Evolutionary conservation across 2,797 vertebrate species (phyloP).

Genomic region (Cyprinella venusta): DNA sequence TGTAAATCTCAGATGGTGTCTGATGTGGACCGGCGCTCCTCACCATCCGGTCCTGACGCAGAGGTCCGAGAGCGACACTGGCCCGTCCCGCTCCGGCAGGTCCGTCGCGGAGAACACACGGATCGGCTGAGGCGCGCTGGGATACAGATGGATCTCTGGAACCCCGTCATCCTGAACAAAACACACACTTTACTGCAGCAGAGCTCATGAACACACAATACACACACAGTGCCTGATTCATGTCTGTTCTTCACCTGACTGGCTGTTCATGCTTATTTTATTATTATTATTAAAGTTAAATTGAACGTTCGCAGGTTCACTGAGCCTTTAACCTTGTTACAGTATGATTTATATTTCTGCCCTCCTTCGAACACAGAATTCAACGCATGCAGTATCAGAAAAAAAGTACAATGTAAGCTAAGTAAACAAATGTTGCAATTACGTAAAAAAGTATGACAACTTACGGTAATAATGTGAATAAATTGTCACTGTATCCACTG

Average conservation of each 20-base stretch:
- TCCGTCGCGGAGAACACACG: slow-evolving; percentile 69
- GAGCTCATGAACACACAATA: neutral
- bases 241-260: neutral
- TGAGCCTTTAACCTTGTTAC: too few species aligned
- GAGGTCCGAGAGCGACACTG: slow-evolving; percentile 70
- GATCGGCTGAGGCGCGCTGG: slow-evolving; percentile 56
- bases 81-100: slow-evolving; percentile 72
- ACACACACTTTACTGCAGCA: neutral
- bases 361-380: too few species aligned
- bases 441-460: too few species aligned
- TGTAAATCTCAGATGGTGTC: too few species aligned
- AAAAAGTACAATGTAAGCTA: too few species aligned
- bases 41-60: slow-evolving; percentile 82
- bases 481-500: too few species aligned
- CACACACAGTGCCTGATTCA: neutral
- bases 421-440: too few species aligned
- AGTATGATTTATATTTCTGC: neutral
- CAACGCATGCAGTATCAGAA: too few species aligned
- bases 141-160: slow-evolving; percentile 79
- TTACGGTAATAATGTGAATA: too few species aligned
- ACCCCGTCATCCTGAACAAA: slow-evolving; percentile 74
- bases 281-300: too few species aligned
- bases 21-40: slow-evolving; percentile 31
- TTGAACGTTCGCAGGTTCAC: too few species aligned
- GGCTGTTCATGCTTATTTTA: too few species aligned